Base-by-base conservation (phyloP, 2,888 invertebrate genomes). In the Clostera curtula region DNA sequence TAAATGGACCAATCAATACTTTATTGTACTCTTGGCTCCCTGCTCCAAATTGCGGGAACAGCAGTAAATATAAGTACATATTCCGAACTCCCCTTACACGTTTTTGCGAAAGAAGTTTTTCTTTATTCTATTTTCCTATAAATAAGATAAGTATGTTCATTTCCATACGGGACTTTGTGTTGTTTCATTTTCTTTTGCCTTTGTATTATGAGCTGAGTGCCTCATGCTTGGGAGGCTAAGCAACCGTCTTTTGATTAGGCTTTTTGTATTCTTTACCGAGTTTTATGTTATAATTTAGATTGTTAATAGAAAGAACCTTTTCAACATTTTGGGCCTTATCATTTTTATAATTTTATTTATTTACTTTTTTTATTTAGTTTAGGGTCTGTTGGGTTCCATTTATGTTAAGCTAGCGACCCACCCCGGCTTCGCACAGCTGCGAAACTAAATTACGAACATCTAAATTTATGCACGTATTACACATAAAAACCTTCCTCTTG, bases 1-100 rank as follows among this genome's bases (percentile, higher is more conserved):
- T 56, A 56, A 65, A 67, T 62, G 64, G 54, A 56, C 53, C 65
- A 65, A 69, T 70, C 66, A 67, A 67, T 71, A 66, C 63, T 70
- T 68, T 68, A 66, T 64, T 63, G 60, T 63, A 53, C 62, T 61
- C 58, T 56, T 49, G 48, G 51, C 32, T 29, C 48, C 43, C 48
- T 49, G 50, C 49, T 56, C 46, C 34, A 35, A 48, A 42, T 36
- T 45, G 30, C 31, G 28, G 37, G 30, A 24, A 23, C 31, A 42
- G 34, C 31, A 40, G 36, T 24, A 28, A 41, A 43, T 42, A 45
- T 42, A 47, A 47, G 44, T 45, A 53, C 36, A 42, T 35, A 46
- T 46, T 49, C 31, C 25, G 14, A 32, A 27, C 34, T 37, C 32
- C 43, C 42, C 43, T 24, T 37, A 32, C 40, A 33, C 31, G 33